These are phyloP conservation scores for Plemyria rubiginata DNA, from an alignment of 2,888 invertebrate species.

Conservation along the genomic window DNA sequence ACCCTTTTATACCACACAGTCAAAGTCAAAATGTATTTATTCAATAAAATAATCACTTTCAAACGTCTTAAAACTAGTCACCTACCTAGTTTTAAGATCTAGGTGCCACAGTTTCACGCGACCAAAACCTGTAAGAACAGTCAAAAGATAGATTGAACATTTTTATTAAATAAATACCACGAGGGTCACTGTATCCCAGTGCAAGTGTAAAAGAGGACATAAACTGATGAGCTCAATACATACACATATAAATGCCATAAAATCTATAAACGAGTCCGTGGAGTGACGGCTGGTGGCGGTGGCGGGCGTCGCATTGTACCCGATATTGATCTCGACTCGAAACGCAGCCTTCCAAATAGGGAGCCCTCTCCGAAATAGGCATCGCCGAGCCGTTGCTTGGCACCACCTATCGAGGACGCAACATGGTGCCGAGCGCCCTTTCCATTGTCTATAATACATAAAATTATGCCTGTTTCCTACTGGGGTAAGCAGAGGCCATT, in stretches of 20 bases:
- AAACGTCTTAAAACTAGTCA: too few species aligned
- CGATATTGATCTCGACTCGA: slow-evolving; percentile 78
- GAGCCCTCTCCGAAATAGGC: slow-evolving; percentile 78
- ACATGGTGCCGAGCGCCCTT: slow-evolving; percentile 60
- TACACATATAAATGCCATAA: slow-evolving; percentile 38
- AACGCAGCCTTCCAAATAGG: slow-evolving; percentile 83
- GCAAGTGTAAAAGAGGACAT: slow-evolving; percentile 4
- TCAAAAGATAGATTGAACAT: too few species aligned
- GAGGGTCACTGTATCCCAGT: background rate
- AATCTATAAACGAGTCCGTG: slow-evolving; percentile 59
- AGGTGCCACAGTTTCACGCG: too few species aligned
- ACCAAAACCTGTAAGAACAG: too few species aligned
- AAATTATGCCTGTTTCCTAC: slow-evolving; percentile 2
- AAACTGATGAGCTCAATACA: slow-evolving; percentile 35
- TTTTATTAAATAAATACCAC: too few species aligned
- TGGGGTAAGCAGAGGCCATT: background rate
- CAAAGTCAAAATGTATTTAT: too few species aligned
- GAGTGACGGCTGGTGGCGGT: slow-evolving; percentile 69
- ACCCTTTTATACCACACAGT: too few species aligned
- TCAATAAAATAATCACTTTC: too few species aligned
- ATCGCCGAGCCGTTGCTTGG: slow-evolving; percentile 57
- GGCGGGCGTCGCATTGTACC: slow-evolving; percentile 62
- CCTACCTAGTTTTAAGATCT: too few species aligned
- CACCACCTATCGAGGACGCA: slow-evolving; percentile 71
- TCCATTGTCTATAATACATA: slow-evolving; percentile 65